Evolutionary conservation across 2,888 invertebrate species (phyloP).

Genomic region (Xestia rhomboidea): DNA sequence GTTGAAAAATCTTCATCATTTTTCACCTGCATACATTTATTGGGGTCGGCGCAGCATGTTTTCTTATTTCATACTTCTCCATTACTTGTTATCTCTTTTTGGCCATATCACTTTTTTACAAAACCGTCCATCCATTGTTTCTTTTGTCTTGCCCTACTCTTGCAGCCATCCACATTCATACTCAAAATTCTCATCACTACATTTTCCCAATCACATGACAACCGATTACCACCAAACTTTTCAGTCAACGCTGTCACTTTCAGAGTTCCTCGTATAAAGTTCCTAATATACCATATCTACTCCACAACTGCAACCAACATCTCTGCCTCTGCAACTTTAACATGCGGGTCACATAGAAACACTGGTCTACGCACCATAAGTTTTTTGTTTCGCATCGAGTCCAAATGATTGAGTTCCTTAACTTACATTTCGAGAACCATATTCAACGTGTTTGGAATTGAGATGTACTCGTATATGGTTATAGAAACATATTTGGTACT

Average conservation of each 20-base stretch:
- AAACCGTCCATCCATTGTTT: not conserved
- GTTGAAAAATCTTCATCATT: not conserved
- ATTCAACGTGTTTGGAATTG: conserved; percentile 43
- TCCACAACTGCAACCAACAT: not conserved
- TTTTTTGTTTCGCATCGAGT: conserved; percentile 48
- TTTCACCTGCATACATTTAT: not conserved
- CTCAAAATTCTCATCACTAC: not conserved
- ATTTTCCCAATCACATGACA: not conserved
- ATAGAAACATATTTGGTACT: not conserved
- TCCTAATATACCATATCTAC: conserved; percentile 27
- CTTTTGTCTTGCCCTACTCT: not conserved
- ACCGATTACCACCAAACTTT: not conserved
- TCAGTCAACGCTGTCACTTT: not conserved
- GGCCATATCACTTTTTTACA: not conserved
- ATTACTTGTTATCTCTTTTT: not conserved
- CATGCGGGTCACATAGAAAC: conserved; percentile 45
- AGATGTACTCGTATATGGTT: conserved; percentile 18
- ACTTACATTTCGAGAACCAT: conserved; percentile 4
- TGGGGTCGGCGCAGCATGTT: not conserved
- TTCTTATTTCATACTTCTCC: not conserved
- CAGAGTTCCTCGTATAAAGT: not conserved
- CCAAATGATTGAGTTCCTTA: conserved; percentile 33
- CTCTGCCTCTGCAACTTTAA: not conserved
- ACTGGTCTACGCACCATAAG: conserved; percentile 5
- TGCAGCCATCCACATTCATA: not conserved